Percentiles rank a stretch among this genome's conserved stretches.
Conservation (phyloP, 2,113 vertebrate species). For the Zosterops borbonicus region DNA sequence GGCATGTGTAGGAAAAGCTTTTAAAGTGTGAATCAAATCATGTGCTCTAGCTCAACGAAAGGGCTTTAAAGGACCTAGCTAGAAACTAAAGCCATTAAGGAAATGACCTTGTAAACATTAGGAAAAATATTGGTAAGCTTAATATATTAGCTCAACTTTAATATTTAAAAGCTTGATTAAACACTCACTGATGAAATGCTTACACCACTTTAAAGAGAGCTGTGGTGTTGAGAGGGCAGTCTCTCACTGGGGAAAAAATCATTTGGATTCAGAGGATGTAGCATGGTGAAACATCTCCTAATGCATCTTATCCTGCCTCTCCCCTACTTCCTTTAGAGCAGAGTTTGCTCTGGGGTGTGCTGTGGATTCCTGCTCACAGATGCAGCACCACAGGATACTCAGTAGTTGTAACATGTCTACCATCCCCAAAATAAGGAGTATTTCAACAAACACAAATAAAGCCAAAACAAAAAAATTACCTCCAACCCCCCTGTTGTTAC, state of each 20-base stretch:
- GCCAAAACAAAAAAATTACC: not conserved
- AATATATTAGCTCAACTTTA: not conserved
- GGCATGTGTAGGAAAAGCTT: constrained; percentile 9
- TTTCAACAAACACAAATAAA: not conserved
- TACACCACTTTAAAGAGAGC: not conserved
- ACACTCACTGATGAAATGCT: not conserved
- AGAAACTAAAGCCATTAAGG: constrained; percentile 31
- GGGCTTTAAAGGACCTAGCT: not conserved
- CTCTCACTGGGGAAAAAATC: not conserved
- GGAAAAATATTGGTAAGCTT: not conserved
- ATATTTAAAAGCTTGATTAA: not conserved
- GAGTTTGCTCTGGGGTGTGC: not conserved
- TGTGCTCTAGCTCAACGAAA: constrained; percentile 10
- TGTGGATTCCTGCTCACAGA: not conserved
- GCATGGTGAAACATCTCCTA: not conserved
- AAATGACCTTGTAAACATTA: not conserved
- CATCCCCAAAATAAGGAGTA: not conserved
- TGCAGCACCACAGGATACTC: not conserved
- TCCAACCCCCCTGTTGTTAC: fast-evolving
- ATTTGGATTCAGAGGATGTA: constrained; percentile 18
- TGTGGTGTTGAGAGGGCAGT: not conserved
- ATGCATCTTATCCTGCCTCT: not conserved
- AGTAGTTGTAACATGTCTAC: not conserved
- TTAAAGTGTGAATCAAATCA: constrained; percentile 32
- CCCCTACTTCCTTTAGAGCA: not conserved